Base-by-base conservation (phyloP, 2,113 vertebrate genomes). In the Hystrix cristata region DNA sequence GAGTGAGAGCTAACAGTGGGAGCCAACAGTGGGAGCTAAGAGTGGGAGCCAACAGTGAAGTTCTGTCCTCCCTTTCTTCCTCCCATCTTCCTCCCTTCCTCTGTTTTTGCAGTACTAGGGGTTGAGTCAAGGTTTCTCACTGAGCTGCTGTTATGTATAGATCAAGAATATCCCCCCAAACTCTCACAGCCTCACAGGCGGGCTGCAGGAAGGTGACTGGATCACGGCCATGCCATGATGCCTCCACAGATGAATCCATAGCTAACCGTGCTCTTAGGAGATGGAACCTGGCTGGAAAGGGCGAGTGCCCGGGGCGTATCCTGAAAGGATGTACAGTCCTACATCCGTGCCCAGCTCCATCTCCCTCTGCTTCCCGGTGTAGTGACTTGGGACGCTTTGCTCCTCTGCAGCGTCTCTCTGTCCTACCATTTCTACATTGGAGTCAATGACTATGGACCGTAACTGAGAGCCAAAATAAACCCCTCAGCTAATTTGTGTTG, bases 291-390 rank as follows among this genome's bases (percentile, higher is more conserved):
- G 25, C 51, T 27, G 19, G 3, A 60, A 60, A 60, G 21, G 16
- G 59, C 21, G 59, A 4, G 21, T 29, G 43, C 7, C 6, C 2
- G 1, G 2, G 43, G 12, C 29, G 10, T 29, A 1, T 48, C 43
- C 13, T 29, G 15, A 11, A 29, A 48, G 15, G 46, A 25, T 7
- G 5, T 23, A 7, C 25, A 15, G 72, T 38, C 38, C 38, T 51
- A 11, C 51, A 5, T 71, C 46, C 25, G 6, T 48, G 12, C 46
- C 46, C 72, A 15, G 25, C 25, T 76, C 43, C 38, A 38, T 51
- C 46, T 15, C 25, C 6, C 46, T 48, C 72, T 29, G 72, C 72
- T 29, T 76, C 46, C 25, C 29, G 46, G 46, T 25, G 43, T 29
- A 48, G 43, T 48, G 72, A 51, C 46, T 48, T 29, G 12, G 23